Evolutionary conservation across 1,140 invertebrate genomes (phyloP).

Genomic region (Lanistes nyassanus): DNA sequence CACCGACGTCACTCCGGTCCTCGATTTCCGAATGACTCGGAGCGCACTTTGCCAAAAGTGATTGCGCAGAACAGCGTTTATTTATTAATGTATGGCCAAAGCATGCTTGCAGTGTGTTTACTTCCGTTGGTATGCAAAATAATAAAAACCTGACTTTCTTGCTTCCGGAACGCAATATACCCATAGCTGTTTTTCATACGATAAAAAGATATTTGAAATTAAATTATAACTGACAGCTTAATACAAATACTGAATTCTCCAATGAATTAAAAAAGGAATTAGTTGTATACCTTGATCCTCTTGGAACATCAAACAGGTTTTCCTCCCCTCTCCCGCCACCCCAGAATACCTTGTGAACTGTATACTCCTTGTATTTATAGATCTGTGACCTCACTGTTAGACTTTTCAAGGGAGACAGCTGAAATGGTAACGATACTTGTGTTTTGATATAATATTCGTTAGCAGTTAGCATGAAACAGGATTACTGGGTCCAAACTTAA

Average conservation of each 20-base stretch:
- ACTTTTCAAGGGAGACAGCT: too few species aligned
- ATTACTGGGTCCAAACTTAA: too few species aligned
- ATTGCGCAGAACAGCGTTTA: neutral
- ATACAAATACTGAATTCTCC: neutral
- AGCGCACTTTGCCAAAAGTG: neutral
- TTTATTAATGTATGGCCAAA: neutral
- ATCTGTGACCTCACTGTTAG: too few species aligned
- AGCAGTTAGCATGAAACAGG: too few species aligned
- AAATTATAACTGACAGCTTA: neutral
- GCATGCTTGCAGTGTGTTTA: constrained; percentile 10
- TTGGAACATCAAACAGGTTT: too few species aligned
- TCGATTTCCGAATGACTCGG: neutral
- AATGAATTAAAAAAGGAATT: neutral
- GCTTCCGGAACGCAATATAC: neutral
- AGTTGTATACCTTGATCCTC: too few species aligned
- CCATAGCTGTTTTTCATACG: neutral
- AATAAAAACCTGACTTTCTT: neutral
- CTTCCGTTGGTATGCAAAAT: constrained; percentile 25
- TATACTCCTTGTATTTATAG: too few species aligned
- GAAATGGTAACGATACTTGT: too few species aligned
- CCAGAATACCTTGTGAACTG: too few species aligned
- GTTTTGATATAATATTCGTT: too few species aligned
- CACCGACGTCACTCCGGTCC: neutral
- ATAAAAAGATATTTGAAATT: neutral
- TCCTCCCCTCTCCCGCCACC: too few species aligned